Base-by-base conservation (phyloP, 2,888 invertebrate genomes). In the Eristalis intricaria region DNA sequence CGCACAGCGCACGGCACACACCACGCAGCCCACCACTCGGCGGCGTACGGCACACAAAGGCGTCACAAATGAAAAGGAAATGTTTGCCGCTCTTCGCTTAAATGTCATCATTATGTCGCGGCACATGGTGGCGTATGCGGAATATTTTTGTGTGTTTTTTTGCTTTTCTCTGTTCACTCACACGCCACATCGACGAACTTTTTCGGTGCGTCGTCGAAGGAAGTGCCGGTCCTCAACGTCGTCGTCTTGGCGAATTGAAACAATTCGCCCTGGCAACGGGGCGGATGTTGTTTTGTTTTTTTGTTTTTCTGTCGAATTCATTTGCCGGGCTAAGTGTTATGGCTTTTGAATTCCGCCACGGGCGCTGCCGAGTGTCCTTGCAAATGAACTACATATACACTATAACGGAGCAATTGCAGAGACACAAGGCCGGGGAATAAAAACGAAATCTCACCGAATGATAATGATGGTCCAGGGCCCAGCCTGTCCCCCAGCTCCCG, bases 101-200 rank as follows among this genome's bases (percentile, higher is more conserved):
- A 66, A 65, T 79, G 58, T 79, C 38, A 61, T 80, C 70, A 80
- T 74, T 74, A 68, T 66, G 38, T 58, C 35, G 43, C 70, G 35
- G 73, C 60, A 68, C 79, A 71, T 73, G 80, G 68, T 68, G 74
- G 80, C 74, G 80, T 81, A 81, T 81, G 74, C 80, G 80, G 68
- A 81, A 81, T 81, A 80, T 81, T 81, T 81, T 60, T 23, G 8
- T 8, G 32, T 32, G 8, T 32, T 10, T 32, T 32, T 32, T 32
- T 32, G n/a, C 5, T 32, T 4, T 4, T 4, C 7, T 32, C 32
- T 10, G 4, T 32, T 32, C 32, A 10, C 61, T 69, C 80, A 60
- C 80, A 81, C 68, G 61, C 65, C 70, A 38, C 65, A 79, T 23
- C 56, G 38, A 56, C 35, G 43, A 35, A 61, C 61, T 66, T 43